These are phyloP conservation scores for Trichosurus vulpecula DNA, from an alignment of 2,797 vertebrate species.

Conservation along the genomic window DNA sequence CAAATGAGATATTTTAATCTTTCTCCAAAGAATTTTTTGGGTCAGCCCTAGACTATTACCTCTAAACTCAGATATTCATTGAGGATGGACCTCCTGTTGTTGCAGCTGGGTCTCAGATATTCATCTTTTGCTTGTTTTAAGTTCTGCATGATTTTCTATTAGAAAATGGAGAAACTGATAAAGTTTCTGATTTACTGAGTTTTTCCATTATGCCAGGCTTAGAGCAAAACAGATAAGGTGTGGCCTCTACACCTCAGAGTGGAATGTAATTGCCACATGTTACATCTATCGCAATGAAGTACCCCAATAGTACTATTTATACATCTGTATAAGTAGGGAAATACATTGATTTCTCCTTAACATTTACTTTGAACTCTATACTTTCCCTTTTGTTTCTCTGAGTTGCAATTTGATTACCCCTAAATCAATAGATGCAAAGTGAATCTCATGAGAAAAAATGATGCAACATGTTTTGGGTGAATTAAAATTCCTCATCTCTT, in stretches of 20 bases:
- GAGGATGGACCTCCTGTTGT: fast-evolving
- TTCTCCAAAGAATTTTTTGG: background rate
- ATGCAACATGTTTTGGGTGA: background rate
- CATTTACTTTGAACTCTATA: background rate
- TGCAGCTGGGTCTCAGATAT: background rate
- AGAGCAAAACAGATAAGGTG: background rate
- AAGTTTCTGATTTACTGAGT: fast-evolving
- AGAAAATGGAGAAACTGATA: background rate
- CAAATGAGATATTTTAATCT: fast-evolving
- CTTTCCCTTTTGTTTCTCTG: background rate
- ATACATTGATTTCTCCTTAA: background rate
- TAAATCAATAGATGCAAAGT: background rate
- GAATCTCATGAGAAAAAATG: background rate
- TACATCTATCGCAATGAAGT: background rate
- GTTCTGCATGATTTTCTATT: background rate
- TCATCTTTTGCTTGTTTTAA: background rate
- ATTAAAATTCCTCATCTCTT: background rate
- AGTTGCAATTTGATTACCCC: background rate
- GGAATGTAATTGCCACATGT: background rate
- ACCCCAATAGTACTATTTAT: background rate
- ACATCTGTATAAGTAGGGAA: background rate
- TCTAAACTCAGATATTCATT: background rate
- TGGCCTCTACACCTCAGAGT: background rate
- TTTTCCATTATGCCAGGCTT: fast-evolving
- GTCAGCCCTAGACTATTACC: fast-evolving